phyloP scores from a whole-genome alignment of 2,113 vertebrate species.

The Arizona elegans region DNA sequence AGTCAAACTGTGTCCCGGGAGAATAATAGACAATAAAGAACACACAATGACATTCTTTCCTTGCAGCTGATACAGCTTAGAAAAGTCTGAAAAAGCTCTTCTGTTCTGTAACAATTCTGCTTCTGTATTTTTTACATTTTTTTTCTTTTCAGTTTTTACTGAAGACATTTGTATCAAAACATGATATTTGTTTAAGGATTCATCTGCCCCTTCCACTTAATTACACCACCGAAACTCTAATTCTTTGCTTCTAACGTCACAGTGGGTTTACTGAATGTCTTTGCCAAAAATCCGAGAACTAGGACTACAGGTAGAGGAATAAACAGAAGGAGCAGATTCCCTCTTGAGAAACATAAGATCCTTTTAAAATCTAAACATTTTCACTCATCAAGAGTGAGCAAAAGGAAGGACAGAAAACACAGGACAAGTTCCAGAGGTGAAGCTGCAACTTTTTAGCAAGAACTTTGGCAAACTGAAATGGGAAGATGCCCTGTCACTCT shows the following conservation, averaged over 20 bases:
- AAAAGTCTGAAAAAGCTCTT: conserved; percentile 39
- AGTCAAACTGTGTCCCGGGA: conserved; percentile 9
- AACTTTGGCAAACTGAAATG: conserved; percentile 17
- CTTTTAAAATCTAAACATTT: conserved; percentile 62
- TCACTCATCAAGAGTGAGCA: conserved; percentile 36
- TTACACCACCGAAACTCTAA: conserved; percentile 37
- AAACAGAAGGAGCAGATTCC: conserved; percentile 56
- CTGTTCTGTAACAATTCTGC: conserved; percentile 2
- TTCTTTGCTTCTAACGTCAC: conserved; percentile 44
- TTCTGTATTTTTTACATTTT: conserved; percentile 28
- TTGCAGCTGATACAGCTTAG: conserved; percentile 22
- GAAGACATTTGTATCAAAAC: conserved; percentile 40
- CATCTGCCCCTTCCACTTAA: conserved; percentile 33
- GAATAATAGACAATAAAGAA: conserved; percentile 38
- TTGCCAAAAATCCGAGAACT: conserved; percentile 42
- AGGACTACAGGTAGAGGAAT: conserved; percentile 59
- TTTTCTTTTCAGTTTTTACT: conserved; percentile 26
- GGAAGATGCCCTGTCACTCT: background rate
- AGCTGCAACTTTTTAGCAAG: conserved; percentile 29
- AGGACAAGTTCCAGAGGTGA: conserved; percentile 14
- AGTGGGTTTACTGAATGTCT: conserved; percentile 35
- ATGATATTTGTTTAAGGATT: conserved; percentile 46
- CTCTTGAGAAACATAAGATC: conserved; percentile 44
- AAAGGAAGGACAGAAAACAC: conserved; percentile 35
- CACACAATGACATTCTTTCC: conserved; percentile 32